Conservation (phyloP, 2,797 vertebrate genomes). For the Lycodopsis pacificus region DNA sequence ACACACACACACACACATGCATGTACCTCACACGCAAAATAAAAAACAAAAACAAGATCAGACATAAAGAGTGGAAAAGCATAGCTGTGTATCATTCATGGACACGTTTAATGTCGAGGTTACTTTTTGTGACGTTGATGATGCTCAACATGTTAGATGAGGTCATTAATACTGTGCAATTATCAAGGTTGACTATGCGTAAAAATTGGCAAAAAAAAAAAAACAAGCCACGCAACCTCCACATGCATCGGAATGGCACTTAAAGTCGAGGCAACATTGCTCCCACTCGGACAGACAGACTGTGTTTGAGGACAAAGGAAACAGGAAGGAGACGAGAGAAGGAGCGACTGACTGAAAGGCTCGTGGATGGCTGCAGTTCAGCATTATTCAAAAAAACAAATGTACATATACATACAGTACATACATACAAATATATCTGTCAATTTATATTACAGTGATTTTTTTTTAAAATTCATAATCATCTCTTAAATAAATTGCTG, state of each 20-base stretch:
- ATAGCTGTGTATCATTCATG: constrained; percentile 64
- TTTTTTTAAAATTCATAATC: constrained; percentile 78
- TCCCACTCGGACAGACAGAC: constrained; percentile 44
- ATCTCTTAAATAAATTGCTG: constrained; percentile 86
- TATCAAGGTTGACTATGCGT: constrained; percentile 78
- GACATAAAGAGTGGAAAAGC: constrained; percentile 56
- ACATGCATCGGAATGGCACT: constrained; percentile 62
- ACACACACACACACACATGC: constrained; percentile 6
- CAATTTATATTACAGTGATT: constrained; percentile 85
- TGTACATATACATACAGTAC: constrained; percentile 80
- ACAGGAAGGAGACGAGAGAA: constrained; percentile 44
- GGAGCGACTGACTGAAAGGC: constrained; percentile 51
- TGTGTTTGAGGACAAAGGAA: constrained; percentile 71
- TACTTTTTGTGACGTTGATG: constrained; percentile 78
- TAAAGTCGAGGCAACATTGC: constrained; percentile 43
- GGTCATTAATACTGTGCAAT: constrained; percentile 84
- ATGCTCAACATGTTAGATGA: constrained; percentile 80
- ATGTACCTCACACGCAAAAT: neutral
- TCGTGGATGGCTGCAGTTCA: constrained; percentile 71
- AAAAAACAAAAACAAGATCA: constrained; percentile 8
- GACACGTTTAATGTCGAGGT: constrained; percentile 79
- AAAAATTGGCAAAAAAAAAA: constrained; percentile 56
- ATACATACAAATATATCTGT: constrained; percentile 83
- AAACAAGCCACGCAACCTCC: constrained; percentile 48
- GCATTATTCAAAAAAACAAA: constrained; percentile 67